Evolutionary conservation across 1,140 invertebrate species (phyloP).

Genomic region (Procambarus clarkii): DNA sequence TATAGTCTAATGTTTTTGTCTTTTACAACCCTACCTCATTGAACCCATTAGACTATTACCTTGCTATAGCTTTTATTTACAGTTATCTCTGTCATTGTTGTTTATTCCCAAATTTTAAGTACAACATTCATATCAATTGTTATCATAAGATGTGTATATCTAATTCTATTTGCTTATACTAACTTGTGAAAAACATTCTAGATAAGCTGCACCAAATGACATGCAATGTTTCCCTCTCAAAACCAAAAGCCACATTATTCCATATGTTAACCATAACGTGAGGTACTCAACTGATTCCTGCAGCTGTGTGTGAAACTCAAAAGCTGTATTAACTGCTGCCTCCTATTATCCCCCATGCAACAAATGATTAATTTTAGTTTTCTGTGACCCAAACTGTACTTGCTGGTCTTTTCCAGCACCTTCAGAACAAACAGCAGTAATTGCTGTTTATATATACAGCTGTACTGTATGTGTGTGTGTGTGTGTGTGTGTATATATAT

Average conservation of each 20-base stretch:
- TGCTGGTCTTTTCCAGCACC: background rate
- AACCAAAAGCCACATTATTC: background rate
- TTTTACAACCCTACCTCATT: background rate
- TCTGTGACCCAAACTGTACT: background rate
- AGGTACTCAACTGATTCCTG: background rate
- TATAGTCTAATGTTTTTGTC: background rate
- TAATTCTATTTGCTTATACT: background rate
- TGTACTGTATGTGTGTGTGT: background rate
- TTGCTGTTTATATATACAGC: conserved; percentile 23
- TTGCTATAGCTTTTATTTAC: background rate
- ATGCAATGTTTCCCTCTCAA: background rate
- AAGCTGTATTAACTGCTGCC: background rate
- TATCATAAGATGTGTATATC: too few relatives aligned
- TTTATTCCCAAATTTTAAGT: background rate
- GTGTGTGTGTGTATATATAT: too few relatives aligned
- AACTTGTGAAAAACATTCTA: background rate
- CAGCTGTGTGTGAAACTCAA: background rate
- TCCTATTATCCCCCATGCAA: background rate
- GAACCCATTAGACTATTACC: background rate
- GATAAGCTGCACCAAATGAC: background rate
- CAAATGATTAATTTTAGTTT: background rate
- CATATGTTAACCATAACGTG: background rate
- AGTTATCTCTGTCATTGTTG: background rate
- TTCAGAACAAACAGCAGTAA: background rate
- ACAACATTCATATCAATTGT: background rate